Base-by-base conservation (phyloP, 2,113 vertebrate genomes). In the Rattus rattus region DNA sequence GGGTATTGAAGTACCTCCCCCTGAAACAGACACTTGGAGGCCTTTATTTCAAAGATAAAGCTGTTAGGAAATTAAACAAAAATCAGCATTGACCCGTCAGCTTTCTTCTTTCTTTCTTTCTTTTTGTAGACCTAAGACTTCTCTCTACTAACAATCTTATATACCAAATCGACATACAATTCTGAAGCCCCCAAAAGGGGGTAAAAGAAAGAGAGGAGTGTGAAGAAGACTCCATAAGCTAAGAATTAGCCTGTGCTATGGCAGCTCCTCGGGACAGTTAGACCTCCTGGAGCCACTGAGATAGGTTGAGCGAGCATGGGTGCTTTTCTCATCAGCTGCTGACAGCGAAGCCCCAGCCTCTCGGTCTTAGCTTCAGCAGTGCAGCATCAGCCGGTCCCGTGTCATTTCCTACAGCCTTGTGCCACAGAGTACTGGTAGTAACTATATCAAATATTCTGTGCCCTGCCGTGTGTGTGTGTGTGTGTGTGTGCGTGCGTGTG, bases 1-100 rank as follows among this genome's bases (percentile, higher is more conserved):
- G 56, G 72, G n/a, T 95, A 92, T 83, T 93, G 91, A 96, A 96
- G 76, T 85, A 61, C n/a, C 70, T 96, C 72, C 52, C 69, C 84
- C 90, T 39, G 8, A 94, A 96, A 94, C 39, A 91, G 87, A 90
- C 77, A 87, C 72, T 95, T 92, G 49, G 63, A 96, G 83, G 56
- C 52, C 39, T 43, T 94, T 94, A n/a, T 63, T 97, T 95, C 59
- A 80, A 56, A 47, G 67, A 94, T 87, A 88, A 96, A 87, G 17
- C 49, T 92, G 85, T 93, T 49, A 73, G 61, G 65, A 94, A 86
- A 94, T 95, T 84, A 88, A 92, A 92, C 83, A 72, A 47, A 33
- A 96, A 75, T 94, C 76, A 75, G 69, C 49, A 63, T 87, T 88
- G 47, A 97, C 83, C 91, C 13, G n/a, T 93, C 95, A 49, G 49